Evolutionary conservation across 2,113 vertebrate species (phyloP).

Genomic region (Cariama cristata): DNA sequence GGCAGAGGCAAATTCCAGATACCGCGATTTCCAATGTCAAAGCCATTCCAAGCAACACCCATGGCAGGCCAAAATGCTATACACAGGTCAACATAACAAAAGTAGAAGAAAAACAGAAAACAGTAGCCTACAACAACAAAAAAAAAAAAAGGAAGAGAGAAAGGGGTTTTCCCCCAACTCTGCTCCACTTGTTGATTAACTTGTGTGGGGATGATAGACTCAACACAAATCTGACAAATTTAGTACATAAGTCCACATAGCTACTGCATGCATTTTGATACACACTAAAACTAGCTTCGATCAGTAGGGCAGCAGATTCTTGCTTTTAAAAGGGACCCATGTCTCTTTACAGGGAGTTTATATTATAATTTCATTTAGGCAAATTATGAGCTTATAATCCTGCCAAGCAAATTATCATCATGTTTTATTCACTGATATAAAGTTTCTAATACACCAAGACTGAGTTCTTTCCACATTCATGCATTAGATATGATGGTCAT

Average conservation of each 20-base stretch:
- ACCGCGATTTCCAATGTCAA: not conserved
- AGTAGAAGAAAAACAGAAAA: not conserved
- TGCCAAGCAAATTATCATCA: not conserved
- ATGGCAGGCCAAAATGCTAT: not conserved
- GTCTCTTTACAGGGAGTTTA: not conserved
- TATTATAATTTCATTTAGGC: not conserved
- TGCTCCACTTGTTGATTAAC: not conserved
- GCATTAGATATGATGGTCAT: not conserved
- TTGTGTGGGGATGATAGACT: not conserved
- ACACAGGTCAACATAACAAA: not conserved
- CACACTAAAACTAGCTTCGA: not conserved
- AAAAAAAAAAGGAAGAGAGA: not conserved
- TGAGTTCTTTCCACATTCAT: not conserved
- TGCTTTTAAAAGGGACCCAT: not conserved
- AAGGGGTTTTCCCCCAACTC: not conserved
- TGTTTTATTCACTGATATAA: not conserved
- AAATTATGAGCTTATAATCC: not conserved
- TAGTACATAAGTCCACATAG: fast-evolving
- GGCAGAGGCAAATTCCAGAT: not conserved
- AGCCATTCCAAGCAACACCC: not conserved
- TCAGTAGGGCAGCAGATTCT: not conserved
- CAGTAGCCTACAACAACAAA: not conserved
- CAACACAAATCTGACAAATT: not conserved
- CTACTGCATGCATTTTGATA: not conserved
- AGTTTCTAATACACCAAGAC: not conserved